phyloP scores from a whole-genome alignment of 1,140 invertebrate genomes.

The Drosophila parabipectinata region DNA sequence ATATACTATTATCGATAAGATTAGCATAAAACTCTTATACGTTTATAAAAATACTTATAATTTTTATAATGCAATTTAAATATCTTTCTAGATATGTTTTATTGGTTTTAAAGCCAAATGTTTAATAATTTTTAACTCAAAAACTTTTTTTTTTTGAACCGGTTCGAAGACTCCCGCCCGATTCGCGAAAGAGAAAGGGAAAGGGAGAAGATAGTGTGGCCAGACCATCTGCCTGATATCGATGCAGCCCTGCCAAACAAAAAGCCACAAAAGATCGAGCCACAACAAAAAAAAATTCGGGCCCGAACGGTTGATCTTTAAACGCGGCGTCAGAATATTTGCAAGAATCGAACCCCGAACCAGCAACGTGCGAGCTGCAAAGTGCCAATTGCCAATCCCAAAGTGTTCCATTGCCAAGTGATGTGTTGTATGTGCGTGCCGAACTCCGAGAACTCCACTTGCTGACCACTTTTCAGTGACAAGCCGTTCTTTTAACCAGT shows the following conservation, averaged over 20 bases:
- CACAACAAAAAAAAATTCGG: background rate
- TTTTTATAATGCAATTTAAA: no score
- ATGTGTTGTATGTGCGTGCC: conserved; percentile 1
- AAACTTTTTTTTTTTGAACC: no score
- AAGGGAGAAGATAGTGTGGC: no score
- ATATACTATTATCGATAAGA: background rate
- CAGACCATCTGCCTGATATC: background rate
- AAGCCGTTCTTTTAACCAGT: background rate
- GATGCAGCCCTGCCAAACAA: background rate
- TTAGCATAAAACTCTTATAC: no score
- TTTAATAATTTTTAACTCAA: no score
- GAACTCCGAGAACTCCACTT: background rate
- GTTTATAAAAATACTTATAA: no score
- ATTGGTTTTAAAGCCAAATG: no score
- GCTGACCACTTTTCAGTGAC: background rate
- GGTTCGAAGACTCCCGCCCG: no score
- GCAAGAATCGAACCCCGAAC: background rate
- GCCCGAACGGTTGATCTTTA: background rate
- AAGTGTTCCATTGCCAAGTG: background rate
- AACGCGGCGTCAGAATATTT: background rate
- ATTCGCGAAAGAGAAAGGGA: no score
- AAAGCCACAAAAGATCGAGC: background rate
- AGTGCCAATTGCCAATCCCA: background rate
- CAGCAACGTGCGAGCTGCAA: background rate
- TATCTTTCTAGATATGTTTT: no score